A percentile compares a stretch with the other conserved stretches of the same genome.
These are phyloP conservation scores for Gymnarchus niloticus DNA, from an alignment of 2,113 vertebrate species.

Conservation along the genomic window DNA sequence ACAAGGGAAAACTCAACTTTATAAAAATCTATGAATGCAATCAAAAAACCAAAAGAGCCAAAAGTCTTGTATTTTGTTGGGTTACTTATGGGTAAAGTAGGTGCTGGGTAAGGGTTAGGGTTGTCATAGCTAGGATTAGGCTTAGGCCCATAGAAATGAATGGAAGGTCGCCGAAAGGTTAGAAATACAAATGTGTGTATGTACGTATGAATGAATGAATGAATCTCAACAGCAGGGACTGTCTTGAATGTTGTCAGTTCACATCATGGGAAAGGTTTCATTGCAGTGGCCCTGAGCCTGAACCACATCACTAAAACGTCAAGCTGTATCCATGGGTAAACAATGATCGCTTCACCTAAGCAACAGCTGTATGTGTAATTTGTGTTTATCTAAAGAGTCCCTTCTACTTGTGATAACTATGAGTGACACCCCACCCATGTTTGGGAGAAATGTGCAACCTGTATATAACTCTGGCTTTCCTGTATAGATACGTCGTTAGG, in stretches of 20 bases:
- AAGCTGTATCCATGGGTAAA: background rate
- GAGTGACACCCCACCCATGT: background rate
- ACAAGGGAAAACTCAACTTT: no score
- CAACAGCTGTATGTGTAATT: background rate
- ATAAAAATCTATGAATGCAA: no score
- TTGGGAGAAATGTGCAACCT: background rate
- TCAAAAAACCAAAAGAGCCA: no score
- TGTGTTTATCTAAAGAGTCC: background rate
- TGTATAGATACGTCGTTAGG: background rate
- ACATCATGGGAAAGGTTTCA: background rate
- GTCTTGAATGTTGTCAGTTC: background rate
- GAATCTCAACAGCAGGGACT: background rate
- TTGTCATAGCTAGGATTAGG: no score
- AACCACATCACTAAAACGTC: background rate
- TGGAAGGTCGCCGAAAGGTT: no score
- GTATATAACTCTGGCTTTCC: background rate
- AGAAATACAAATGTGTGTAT: no score
- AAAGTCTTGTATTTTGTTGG: no score
- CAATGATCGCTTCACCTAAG: no score
- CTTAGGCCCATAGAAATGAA: no score
- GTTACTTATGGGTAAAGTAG: no score
- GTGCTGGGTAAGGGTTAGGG: no score
- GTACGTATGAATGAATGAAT: background rate
- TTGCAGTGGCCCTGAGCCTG: background rate
- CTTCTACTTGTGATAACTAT: background rate